Evolutionary conservation across 2,113 vertebrate species (phyloP).

Genomic region (Microcebus jonahi): DNA sequence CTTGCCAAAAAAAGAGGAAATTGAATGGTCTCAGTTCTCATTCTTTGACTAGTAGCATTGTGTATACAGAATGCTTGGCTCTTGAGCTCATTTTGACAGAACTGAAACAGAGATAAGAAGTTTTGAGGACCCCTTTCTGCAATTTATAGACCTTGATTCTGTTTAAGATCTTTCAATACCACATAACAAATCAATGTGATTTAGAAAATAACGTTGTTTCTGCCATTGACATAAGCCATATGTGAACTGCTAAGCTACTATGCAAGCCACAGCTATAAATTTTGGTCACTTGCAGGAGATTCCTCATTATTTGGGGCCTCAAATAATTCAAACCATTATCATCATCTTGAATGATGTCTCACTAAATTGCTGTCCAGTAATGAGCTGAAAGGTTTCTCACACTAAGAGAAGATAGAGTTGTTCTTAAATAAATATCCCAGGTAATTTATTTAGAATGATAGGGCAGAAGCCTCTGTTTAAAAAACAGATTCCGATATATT

Average conservation of each 20-base stretch:
- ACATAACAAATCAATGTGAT: conserved; percentile 89
- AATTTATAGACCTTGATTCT: conserved; percentile 89
- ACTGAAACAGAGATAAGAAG: conserved; percentile 87
- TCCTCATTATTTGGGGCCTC: conserved; percentile 76
- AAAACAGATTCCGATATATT: conserved; percentile 40
- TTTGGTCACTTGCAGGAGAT: conserved; percentile 82
- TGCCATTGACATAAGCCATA: conserved; percentile 90
- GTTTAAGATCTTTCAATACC: conserved; percentile 88
- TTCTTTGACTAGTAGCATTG: conserved; percentile 91
- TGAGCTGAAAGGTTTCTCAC: conserved; percentile 77
- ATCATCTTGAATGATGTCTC: conserved; percentile 80
- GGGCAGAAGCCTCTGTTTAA: conserved; percentile 46
- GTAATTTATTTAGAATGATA: conserved; percentile 49
- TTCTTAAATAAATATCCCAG: conserved; percentile 62
- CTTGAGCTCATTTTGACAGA: conserved; percentile 85
- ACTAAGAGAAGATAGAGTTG: conserved; percentile 69
- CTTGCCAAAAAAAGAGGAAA: conserved; percentile 87
- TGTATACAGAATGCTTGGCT: conserved; percentile 86
- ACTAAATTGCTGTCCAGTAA: conserved; percentile 76
- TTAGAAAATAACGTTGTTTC: conserved; percentile 87
- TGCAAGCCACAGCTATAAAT: conserved; percentile 86
- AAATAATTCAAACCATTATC: conserved; percentile 82
- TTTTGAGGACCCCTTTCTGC: conserved; percentile 84
- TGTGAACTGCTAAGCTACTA: conserved; percentile 88
- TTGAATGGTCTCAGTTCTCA: conserved; percentile 87